Evolutionary conservation across 2,888 invertebrate species (phyloP), one percentile per base, ranked within the genome.

Genomic region (Watsonalla cultraria): DNA sequence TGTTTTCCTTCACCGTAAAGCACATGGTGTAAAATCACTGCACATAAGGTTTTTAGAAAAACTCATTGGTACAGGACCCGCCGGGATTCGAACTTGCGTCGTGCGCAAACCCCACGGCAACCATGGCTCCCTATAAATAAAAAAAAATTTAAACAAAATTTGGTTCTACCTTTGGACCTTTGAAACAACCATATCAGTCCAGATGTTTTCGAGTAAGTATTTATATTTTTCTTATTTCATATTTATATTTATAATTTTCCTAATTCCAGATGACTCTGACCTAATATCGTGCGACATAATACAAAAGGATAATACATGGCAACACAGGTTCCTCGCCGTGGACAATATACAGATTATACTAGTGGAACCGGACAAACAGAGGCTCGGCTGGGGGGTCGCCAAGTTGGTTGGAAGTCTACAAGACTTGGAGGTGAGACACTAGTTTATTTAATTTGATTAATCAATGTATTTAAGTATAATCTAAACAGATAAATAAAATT

Each of bases 361-460:
- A 11, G 99, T 99, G 0, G 99, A 99, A 76, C 99, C 99, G 0
- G 99, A 99, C 78, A 95, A 96, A 47, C 96, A 96, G 72, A 93
- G 96, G 55, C 91, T 99, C 33, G 99, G 99, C 0, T 99, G 98
- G 98, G 99, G 99, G 13, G 96, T 99, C 5, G 98, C 98, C 0
- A 97, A 98, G 82, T 94, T 99, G 64, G 98, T 98, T 0, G 99
- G 99, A 24, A 97, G 97, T 74, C 88, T 99, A 46, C 95, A 99
- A 92, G 99, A 99, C 81, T 95, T 99, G 47, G 99, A 99, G 84
- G 96, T 93, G 52, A 75, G 75, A 69, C 13, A 9, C 9, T n/a
- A n/a, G n/a, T n/a, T n/a, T n/a, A n/a, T n/a, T n/a, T n/a, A n/a
- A n/a, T n/a, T n/a, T n/a, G n/a, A n/a, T n/a, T n/a, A n/a, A n/a